Evolutionary conservation across 2,113 vertebrate species (phyloP), one percentile per base, ranked within the genome.

Genomic region (Butorides virescens): DNA sequence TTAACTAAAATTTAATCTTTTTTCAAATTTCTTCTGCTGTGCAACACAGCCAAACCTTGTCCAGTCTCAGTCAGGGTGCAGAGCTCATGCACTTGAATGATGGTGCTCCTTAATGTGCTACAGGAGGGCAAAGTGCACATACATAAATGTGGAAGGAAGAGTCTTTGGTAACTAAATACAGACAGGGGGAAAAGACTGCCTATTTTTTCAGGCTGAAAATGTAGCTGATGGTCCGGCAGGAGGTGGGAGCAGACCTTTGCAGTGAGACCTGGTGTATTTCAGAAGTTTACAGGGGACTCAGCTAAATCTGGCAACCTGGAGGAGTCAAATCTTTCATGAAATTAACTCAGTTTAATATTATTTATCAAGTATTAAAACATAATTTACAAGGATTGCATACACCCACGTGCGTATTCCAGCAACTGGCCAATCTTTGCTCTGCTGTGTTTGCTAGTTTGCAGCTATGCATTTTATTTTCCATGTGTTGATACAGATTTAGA

Each of bases 121-220:
- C 1, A 3, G 39, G 4, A 86, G 11, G 46, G 2, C 0, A 0
- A 59, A 53, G 2, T 36, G 13, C 20, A 25, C 23, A 32, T 63
- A 37, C 0, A 18, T 17, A 55, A 26, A 30, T 25, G 6, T 11
- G 16, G 10, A 80, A 82, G 15, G 39, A 92, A 84, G 13, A 66
- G n/a, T 36, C 15, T 67, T 88, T 63, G 49, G 22, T 63, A 63
- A 53, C 11, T 70, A 84, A n/a, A 56, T 49, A n/a, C 2, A 49
- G 7, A 9, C 13, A 36, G 8, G 22, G 7, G 7, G 32, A 86
- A 88, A 81, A 74, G 3, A 4, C 4, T 39, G 13, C 17, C 10
- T 55, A 3, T 42, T 67, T 94, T 78, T 22, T 72, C 10, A 39
- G 15, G 5, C 39, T 88, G 55, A 58, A 90, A 91, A 80, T 22